Percentiles rank a stretch among this genome's conserved stretches.
These are phyloP conservation scores for Drosophila algonquin DNA, from an alignment of 2,888 invertebrate species.

Conservation along the genomic window DNA sequence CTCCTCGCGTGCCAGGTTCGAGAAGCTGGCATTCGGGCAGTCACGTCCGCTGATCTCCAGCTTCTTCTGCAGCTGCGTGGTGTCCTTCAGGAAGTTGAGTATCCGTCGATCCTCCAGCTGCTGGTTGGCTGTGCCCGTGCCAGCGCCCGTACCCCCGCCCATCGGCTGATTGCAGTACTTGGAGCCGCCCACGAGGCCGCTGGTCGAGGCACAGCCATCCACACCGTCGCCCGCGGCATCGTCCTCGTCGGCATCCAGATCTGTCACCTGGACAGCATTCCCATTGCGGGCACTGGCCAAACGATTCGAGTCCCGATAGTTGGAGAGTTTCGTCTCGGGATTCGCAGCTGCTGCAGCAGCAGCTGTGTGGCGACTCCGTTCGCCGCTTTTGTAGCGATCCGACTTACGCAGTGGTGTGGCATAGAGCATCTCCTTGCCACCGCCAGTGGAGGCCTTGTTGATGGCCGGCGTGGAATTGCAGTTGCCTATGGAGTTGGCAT, in stretches of 20 bases:
- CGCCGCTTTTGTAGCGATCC: slow-evolving; percentile 83
- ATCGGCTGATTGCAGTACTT: slow-evolving; percentile 66
- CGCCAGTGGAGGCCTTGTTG: slow-evolving; percentile 49
- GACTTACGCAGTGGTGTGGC: slow-evolving; percentile 84
- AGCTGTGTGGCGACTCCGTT: slow-evolving; percentile 73
- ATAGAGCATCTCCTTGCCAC: slow-evolving; percentile 82
- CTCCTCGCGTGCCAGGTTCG: slow-evolving; percentile 84
- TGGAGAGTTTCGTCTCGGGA: slow-evolving; percentile 77
- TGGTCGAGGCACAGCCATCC: slow-evolving; percentile 75
- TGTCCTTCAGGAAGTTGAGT: slow-evolving; percentile 84
- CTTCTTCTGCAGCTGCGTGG: slow-evolving; percentile 84
- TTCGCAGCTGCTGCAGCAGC: slow-evolving; percentile 30
- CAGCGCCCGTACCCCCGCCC: slow-evolving; percentile 37
- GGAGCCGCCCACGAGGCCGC: slow-evolving; percentile 68
- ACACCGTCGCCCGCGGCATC: slow-evolving; percentile 47
- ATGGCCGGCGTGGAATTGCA: slow-evolving; percentile 48
- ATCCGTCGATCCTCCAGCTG: slow-evolving; percentile 84
- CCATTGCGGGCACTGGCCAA: slow-evolving; percentile 78
- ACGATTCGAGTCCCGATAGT: slow-evolving; percentile 82
- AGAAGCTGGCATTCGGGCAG: slow-evolving; percentile 84
- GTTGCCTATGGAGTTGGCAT: slow-evolving; percentile 69
- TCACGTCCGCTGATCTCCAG: slow-evolving; percentile 82
- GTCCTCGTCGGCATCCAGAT: slow-evolving; percentile 80
- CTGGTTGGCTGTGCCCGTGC: slow-evolving; percentile 63
- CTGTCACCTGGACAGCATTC: slow-evolving; percentile 75